Evolutionary conservation across 2,113 vertebrate species (phyloP).

Genomic region (Labeo rohita): DNA sequence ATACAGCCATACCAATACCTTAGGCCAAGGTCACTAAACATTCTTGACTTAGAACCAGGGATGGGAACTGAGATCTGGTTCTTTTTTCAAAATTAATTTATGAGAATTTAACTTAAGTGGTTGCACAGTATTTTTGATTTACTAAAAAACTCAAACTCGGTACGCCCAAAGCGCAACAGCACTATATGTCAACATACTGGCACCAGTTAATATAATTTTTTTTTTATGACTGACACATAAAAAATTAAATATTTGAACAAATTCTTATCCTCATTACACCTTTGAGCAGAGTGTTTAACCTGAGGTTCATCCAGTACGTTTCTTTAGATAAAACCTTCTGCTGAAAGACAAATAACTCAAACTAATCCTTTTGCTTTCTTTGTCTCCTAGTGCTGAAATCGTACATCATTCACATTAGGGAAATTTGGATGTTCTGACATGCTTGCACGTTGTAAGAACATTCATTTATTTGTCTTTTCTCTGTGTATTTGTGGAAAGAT

Average conservation of each 20-base stretch:
- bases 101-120: background rate
- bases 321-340: slow-evolving; percentile 22
- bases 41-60: background rate
- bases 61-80: background rate
- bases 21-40: background rate
- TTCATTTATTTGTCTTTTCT: slow-evolving; percentile 16
- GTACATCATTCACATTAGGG: background rate
- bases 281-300: background rate
- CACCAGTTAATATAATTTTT: no score
- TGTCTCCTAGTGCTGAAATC: background rate
- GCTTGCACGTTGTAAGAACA: slow-evolving; percentile 4
- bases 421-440: slow-evolving; percentile 12
- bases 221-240: no score
- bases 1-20: background rate
- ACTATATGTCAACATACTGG: no score
- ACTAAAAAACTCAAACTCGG: no score
- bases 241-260: background rate
- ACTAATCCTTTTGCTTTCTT: slow-evolving; percentile 17
- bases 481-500: slow-evolving; percentile 7
- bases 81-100: background rate
- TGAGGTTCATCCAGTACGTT: background rate
- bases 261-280: background rate
- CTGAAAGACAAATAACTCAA: slow-evolving; percentile 24
- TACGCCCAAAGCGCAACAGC: no score
- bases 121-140: no score